Conservation (phyloP, 2,113 vertebrate genomes). For the Chunga burmeisteri region DNA sequence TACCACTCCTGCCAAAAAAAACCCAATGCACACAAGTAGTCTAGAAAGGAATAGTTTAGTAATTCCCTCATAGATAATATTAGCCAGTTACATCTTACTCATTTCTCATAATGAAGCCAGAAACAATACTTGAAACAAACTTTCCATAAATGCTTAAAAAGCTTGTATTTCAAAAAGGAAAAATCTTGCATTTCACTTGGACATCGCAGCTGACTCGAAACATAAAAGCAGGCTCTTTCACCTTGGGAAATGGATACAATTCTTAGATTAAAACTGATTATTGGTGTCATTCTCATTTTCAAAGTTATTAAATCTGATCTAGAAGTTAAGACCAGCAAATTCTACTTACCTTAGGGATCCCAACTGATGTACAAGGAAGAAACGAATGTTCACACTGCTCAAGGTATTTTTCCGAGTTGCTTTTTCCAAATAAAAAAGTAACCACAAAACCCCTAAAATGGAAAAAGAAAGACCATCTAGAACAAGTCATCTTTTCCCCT, state of each 20-base stretch:
- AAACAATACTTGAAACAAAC: background rate
- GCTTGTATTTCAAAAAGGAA: background rate
- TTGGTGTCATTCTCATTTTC: background rate
- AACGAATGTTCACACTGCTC: slow-evolving; percentile 95
- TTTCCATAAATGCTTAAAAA: background rate
- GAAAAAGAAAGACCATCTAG: background rate
- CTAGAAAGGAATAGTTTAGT: background rate
- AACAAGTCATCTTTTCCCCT: background rate
- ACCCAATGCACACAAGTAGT: background rate
- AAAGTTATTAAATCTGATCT: background rate
- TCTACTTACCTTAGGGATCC: slow-evolving; percentile 87
- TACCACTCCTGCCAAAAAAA: background rate
- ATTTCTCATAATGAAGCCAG: background rate
- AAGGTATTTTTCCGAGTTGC: slow-evolving; percentile 93
- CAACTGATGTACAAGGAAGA: slow-evolving; percentile 86
- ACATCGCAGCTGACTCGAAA: background rate
- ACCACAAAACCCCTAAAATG: slow-evolving; percentile 88
- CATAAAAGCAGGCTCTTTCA: background rate
- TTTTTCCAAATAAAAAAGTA: slow-evolving; percentile 96
- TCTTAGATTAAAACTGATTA: background rate
- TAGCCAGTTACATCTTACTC: background rate
- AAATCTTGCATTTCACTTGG: background rate
- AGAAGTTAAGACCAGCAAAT: background rate
- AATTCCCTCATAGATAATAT: background rate
- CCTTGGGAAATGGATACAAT: background rate